phyloP scores from a whole-genome alignment of 2,888 invertebrate genomes.

The Barypeithes pellucidus region DNA sequence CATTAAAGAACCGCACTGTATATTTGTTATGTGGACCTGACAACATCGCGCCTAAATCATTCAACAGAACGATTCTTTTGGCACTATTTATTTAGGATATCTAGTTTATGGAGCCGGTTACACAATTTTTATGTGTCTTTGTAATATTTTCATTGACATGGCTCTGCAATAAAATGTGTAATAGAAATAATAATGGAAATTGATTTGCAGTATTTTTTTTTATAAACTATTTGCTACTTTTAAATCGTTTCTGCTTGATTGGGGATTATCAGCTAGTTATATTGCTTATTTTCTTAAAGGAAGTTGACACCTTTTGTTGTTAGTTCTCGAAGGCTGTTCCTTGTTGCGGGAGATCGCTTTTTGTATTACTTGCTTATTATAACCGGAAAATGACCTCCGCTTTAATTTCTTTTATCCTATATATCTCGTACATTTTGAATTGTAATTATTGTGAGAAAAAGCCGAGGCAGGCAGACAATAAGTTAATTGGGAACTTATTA shows the following conservation, averaged over 20 bases:
- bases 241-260: conserved; percentile 32
- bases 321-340: conserved; percentile 45
- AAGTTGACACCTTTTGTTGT: conserved; percentile 38
- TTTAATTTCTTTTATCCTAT: conserved; percentile 23
- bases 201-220: conserved; percentile 42
- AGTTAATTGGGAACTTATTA: conserved; percentile 16
- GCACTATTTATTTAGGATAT: conserved; percentile 27
- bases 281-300: conserved; percentile 29
- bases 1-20: no score
- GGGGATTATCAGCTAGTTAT: conserved; percentile 35
- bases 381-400: conserved; percentile 34
- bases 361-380: conserved; percentile 19
- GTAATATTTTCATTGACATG: conserved; percentile 37
- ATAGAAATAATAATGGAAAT: conserved; percentile 21
- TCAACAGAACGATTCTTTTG: conserved; percentile 30
- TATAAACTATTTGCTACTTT: conserved; percentile 31
- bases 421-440: conserved; percentile 31
- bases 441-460: conserved; percentile 33
- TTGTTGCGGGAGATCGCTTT: conserved; percentile 26
- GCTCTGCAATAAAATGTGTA: not conserved
- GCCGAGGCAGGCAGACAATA: conserved; percentile 19
- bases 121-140: conserved; percentile 31
- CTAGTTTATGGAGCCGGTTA: conserved; percentile 30
- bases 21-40: conserved; percentile 2
- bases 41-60: conserved; percentile 23